Conservation (phyloP, 2,797 vertebrate species). For the Girardinus metallicus region DNA sequence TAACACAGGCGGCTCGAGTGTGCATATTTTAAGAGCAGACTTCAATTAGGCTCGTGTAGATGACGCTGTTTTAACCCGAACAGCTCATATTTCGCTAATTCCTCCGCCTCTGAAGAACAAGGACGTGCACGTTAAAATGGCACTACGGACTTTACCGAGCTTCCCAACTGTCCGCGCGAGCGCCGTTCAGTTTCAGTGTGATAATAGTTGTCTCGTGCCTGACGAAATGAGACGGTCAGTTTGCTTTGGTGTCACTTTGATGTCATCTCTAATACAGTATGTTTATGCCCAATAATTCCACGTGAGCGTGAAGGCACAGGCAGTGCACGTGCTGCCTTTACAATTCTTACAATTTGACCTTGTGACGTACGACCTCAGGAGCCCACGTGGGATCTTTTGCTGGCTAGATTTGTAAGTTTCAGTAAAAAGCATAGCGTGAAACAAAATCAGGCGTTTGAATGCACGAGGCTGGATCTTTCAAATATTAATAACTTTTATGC, state of each 20-base stretch:
- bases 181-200: too few species aligned
- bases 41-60: background rate
- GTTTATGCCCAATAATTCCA: background rate
- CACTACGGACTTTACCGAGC: fast-evolving
- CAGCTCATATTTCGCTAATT: background rate
- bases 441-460: background rate
- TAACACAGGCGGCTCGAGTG: background rate
- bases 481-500: background rate
- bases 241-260: background rate
- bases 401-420: background rate
- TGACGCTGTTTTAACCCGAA: background rate
- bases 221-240: background rate
- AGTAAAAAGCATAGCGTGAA: too few species aligned
- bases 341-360: conserved; percentile 75
- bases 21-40: background rate
- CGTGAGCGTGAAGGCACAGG: conserved; percentile 5
- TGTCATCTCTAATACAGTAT: background rate
- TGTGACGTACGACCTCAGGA: conserved; percentile 78
- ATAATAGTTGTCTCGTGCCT: background rate
- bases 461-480: too few species aligned
- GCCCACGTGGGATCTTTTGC: conserved; percentile 62
- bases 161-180: too few species aligned
- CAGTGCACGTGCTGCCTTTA: conserved; percentile 52
- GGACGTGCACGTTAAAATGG: conserved; percentile 12
- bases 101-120: background rate